These are phyloP conservation scores for Lagenorhynchus albirostris DNA, from an alignment of 2,113 vertebrate species.

Conservation along the genomic window DNA sequence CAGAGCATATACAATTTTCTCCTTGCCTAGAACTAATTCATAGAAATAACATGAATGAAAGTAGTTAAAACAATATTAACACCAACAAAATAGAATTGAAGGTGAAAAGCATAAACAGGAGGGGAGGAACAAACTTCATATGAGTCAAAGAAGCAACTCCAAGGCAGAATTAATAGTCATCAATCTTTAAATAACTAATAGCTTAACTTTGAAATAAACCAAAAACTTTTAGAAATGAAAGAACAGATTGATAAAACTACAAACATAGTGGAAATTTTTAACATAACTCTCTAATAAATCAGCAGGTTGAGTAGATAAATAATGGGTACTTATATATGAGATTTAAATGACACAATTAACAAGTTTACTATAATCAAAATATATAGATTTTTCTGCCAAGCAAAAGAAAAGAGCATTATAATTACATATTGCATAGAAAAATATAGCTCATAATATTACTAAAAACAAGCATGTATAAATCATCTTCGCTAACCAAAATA, in stretches of 20 bases:
- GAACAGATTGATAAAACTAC: neutral
- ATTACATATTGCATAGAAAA: neutral
- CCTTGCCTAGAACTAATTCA: neutral
- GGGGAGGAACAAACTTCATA: neutral
- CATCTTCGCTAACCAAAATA: neutral
- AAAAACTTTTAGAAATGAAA: neutral
- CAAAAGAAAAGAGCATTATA: neutral
- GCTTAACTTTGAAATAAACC: neutral
- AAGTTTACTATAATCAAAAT: neutral
- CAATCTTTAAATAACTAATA: neutral
- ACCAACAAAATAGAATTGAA: neutral
- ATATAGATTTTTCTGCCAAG: neutral
- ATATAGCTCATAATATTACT: neutral
- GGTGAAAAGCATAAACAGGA: neutral
- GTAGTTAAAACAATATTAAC: neutral
- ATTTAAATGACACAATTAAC: neutral
- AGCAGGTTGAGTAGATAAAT: neutral
- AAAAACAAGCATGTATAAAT: neutral
- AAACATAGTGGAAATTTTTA: neutral
- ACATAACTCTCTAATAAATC: neutral
- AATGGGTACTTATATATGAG: neutral
- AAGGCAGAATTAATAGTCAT: neutral
- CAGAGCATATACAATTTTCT: neutral
- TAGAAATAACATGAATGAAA: neutral
- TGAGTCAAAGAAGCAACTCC: neutral